These are phyloP conservation scores for Drosophila mimetica DNA, from an alignment of 2,888 invertebrate species.

Conservation along the genomic window DNA sequence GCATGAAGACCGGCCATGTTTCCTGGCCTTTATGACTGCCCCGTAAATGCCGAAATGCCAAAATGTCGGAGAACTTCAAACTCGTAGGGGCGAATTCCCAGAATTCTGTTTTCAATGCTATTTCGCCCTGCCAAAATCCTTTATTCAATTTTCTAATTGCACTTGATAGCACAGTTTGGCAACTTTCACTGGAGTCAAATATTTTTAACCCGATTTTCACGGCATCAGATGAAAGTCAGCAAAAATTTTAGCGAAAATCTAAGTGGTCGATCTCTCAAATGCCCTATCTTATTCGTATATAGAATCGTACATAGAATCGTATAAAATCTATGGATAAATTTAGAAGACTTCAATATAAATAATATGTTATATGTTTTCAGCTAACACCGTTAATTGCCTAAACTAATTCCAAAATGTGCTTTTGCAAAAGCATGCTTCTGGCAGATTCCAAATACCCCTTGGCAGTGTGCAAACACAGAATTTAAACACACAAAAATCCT, in stretches of 20 bases:
- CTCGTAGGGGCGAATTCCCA: background rate
- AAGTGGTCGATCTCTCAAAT: background rate
- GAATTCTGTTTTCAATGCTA: slow-evolving; percentile 12
- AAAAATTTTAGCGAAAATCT: background rate
- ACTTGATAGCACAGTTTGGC: slow-evolving; percentile 30
- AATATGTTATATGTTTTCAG: background rate
- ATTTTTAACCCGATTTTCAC: slow-evolving; percentile 29
- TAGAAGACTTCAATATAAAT: too few relatives aligned
- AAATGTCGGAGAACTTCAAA: slow-evolving; percentile 10
- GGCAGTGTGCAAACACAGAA: slow-evolving; percentile 21
- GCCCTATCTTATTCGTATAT: background rate
- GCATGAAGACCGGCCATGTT: slow-evolving; percentile 36
- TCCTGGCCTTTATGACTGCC: slow-evolving; percentile 19
- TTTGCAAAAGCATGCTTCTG: background rate
- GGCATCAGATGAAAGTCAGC: slow-evolving; percentile 19
- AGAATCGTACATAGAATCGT: too few relatives aligned
- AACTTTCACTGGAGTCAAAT: slow-evolving; percentile 44
- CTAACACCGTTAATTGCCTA: background rate
- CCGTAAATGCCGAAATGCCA: background rate
- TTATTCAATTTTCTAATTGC: slow-evolving; percentile 46
- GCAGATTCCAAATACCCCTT: slow-evolving; percentile 8
- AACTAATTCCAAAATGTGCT: background rate
- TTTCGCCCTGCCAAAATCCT: slow-evolving; percentile 11
- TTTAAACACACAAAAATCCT: slow-evolving; percentile 50
- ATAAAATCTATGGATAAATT: too few relatives aligned